Evolutionary conservation across 1,140 invertebrate genomes (phyloP).

Genomic region (Aphis craccivora): DNA sequence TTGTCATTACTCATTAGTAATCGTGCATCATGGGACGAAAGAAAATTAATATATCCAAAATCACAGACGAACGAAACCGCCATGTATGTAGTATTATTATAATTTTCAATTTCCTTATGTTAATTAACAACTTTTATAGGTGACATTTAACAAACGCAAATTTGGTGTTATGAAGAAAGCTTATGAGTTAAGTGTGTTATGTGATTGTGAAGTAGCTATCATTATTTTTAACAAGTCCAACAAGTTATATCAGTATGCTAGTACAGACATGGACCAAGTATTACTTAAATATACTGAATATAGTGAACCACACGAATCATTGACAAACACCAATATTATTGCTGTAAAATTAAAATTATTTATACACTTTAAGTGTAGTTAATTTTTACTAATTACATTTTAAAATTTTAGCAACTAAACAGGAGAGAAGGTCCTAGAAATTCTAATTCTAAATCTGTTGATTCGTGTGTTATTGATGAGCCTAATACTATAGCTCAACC

Average conservation of each 20-base stretch:
- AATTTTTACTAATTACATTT: background rate
- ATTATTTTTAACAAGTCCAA: conserved; percentile 99
- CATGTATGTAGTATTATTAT: conserved; percentile 74
- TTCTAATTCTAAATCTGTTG: conserved; percentile 69
- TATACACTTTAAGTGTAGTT: background rate
- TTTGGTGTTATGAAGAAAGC: conserved; percentile 99
- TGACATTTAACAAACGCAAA: conserved; percentile 99
- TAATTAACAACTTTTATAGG: conserved; percentile 70
- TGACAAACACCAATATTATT: conserved; percentile 99
- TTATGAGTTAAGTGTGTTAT: conserved; percentile 97
- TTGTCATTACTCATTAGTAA: conserved; percentile 58
- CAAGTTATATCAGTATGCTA: conserved; percentile 99
- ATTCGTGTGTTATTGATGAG: background rate
- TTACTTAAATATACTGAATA: conserved; percentile 99
- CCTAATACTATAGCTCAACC: background rate
- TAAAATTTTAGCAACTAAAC: conserved; percentile 84
- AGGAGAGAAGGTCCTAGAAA: conserved; percentile 99
- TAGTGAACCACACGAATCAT: conserved; percentile 99
- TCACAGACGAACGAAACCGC: conserved; percentile 98
- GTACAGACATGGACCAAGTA: conserved; percentile 99
- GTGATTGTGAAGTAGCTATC: conserved; percentile 99
- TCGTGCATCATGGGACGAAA: conserved; percentile 89
- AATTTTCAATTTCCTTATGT: background rate
- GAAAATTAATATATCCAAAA: conserved; percentile 99
- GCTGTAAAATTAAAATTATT: conserved; percentile 77